These are phyloP conservation scores for Oscheius sp. DNA, from an alignment of 2,888 invertebrate species.

Conservation along the genomic window DNA sequence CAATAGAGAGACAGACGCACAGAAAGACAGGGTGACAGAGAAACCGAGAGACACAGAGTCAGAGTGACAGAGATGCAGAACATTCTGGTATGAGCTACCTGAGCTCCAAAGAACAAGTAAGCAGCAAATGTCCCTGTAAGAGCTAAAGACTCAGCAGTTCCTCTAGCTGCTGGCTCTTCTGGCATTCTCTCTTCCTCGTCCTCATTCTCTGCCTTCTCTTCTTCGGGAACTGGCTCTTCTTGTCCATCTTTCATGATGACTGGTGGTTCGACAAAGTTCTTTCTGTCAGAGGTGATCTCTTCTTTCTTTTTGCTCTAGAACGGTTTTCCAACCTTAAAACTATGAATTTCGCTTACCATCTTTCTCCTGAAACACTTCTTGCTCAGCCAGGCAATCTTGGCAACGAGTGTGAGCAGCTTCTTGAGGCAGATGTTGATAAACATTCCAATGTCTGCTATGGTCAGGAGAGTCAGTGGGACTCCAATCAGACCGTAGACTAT, in stretches of 20 bases:
- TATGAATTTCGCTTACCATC: conserved; percentile 24
- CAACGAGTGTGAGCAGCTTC: conserved; percentile 4
- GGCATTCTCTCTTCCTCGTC: conserved; percentile 24
- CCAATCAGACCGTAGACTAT: conserved; percentile 69
- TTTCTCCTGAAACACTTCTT: background rate
- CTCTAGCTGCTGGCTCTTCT: conserved; percentile 19
- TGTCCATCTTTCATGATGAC: background rate
- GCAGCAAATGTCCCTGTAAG: conserved; percentile 60
- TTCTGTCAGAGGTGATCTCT: conserved; percentile 22
- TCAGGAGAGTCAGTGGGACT: conserved; percentile 69
- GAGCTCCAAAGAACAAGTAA: conserved; percentile 65
- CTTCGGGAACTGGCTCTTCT: conserved; percentile 38
- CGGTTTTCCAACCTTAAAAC: background rate
- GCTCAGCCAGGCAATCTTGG: background rate
- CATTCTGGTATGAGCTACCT: conserved; percentile 26
- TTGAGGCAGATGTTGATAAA: conserved; percentile 52
- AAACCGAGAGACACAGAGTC: too few relatives aligned
- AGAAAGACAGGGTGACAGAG: too few relatives aligned
- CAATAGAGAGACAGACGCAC: too few relatives aligned
- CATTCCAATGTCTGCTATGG: conserved; percentile 71
- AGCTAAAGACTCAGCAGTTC: conserved; percentile 60
- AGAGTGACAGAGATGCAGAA: background rate
- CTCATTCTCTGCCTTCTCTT: conserved; percentile 38
- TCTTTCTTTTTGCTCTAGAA: conserved; percentile 3
- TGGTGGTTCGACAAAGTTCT: conserved; percentile 42